Evolutionary conservation across 2,888 invertebrate genomes (phyloP).

Genomic region (Agrotis clavis): DNA sequence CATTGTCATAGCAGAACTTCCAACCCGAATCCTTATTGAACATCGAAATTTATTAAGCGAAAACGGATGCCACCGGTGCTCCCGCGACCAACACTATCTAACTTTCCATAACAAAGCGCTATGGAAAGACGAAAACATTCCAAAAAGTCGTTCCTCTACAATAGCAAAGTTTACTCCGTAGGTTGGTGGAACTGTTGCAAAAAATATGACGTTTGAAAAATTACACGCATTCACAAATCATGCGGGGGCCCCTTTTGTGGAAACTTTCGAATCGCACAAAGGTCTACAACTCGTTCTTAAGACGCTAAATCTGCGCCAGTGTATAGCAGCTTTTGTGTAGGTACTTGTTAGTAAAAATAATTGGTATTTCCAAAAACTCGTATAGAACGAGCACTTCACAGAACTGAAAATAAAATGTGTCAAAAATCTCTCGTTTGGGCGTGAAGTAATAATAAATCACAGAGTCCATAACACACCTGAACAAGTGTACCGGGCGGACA

Average conservation of each 20-base stretch:
- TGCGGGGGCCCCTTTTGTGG: conserved; percentile 87
- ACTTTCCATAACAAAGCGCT: conserved; percentile 82
- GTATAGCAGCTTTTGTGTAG: conserved; percentile 70
- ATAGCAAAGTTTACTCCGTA: conserved; percentile 87
- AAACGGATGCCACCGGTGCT: conserved; percentile 77
- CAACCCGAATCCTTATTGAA: conserved; percentile 71
- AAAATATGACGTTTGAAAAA: conserved; percentile 91
- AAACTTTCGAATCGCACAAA: conserved; percentile 86
- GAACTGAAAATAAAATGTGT: conserved; percentile 64
- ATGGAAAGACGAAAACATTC: conserved; percentile 78
- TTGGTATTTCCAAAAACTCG: conserved; percentile 44
- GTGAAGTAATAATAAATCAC: conserved; percentile 82
- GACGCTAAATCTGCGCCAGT: conserved; percentile 79
- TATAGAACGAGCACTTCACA: conserved; percentile 18
- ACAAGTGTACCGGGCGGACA: conserved; percentile 80
- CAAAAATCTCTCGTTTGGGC: conserved; percentile 73
- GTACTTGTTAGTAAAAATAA: conserved; percentile 65
- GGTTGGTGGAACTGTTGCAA: conserved; percentile 86
- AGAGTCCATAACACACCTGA: conserved; percentile 84
- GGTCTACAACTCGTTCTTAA: conserved; percentile 86
- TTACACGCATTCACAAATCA: conserved; percentile 91
- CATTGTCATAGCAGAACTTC: conserved; percentile 65
- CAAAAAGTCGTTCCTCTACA: conserved; percentile 86
- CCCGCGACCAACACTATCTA: conserved; percentile 82
- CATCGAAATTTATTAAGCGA: conserved; percentile 76